Base-by-base conservation (phyloP, 2,888 invertebrate genomes). In the Drepana falcataria region DNA sequence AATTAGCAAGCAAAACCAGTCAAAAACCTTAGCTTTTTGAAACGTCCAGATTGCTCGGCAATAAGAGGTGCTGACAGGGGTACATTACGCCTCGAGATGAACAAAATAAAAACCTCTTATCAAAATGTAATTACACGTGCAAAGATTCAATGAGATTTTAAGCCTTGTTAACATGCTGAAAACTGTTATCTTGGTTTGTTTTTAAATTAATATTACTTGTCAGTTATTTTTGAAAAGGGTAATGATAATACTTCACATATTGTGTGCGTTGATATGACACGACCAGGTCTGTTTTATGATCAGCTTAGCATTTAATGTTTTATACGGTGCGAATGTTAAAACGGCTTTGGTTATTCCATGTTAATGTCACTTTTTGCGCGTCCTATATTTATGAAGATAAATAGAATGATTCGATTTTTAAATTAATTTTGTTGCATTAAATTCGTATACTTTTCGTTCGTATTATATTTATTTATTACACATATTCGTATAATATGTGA, bases 121-220 rank as follows among this genome's bases (percentile, higher is more conserved):
- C 81, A 77, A 72, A 72, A 68, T 56, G 72, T 83, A 83, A 83
- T 81, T 81, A 78, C 72, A 81, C 60, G 69, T 67, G 63, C 64
- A 69, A 69, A 69, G 72, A 80, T 75, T 83, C 83, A 82, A 81
- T 83, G 79, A 77, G 60, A 63, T 65, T 65, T 21, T 65, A 63
- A 68, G 57, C 57, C 68, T 72, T 60, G 77, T 74, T 76, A 69
- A 57, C 55, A 60, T 63, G 58, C 61, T 69, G 70, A 69, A 66
- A 69, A 65, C 68, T 73, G 72, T 69, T 69, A 21, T 69, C 63
- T 3, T 9, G 44, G 44, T 44, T 63, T 66, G 71, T 68, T 56
- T 59, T 67, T 67, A 78, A 73, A 79, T 79, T 77, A 65, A 69
- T 69, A 6, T 44, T 9, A 44, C 44, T 44, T 44, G 44, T 44